A percentile compares a stretch with the other conserved stretches of the same genome.
phyloP scores from a whole-genome alignment of 2,888 invertebrate genomes.

The Chrysotoxum bicinctum region DNA sequence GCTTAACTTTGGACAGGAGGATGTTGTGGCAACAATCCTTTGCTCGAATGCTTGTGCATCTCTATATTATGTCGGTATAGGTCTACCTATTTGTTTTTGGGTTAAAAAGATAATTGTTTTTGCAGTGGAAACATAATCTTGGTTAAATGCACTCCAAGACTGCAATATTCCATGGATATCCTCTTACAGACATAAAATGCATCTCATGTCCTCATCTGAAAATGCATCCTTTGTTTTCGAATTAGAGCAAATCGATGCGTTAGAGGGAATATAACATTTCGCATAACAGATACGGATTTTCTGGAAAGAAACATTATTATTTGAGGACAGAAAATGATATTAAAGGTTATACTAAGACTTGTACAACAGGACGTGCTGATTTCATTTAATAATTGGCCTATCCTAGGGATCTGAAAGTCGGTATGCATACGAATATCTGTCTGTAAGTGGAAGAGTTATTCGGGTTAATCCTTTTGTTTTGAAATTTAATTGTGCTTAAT shows the following conservation, averaged over 20 bases:
- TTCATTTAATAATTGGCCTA: background rate
- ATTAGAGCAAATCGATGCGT: constrained; percentile 12
- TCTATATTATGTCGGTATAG: background rate
- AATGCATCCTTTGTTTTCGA: constrained; percentile 21
- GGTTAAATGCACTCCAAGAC: constrained; percentile 31
- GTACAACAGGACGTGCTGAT: background rate
- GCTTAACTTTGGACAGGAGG: constrained; percentile 37
- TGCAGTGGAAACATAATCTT: constrained; percentile 60
- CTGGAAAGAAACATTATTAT: constrained; percentile 1
- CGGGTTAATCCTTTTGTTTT: constrained; percentile 19
- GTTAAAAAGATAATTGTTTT: constrained; percentile 57
- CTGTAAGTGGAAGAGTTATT: background rate
- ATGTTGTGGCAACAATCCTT: background rate
- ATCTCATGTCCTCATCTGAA: constrained; percentile 14
- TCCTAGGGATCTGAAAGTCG: background rate
- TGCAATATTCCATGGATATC: constrained; percentile 1
- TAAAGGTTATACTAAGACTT: constrained; percentile 11
- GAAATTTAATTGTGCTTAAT: constrained; percentile 16
- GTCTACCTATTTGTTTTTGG: background rate
- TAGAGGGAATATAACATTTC: background rate
- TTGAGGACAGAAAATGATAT: background rate
- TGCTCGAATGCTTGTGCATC: background rate
- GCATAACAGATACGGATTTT: background rate
- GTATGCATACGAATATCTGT: background rate
- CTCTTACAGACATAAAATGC: background rate